Evolutionary conservation across 2,888 invertebrate genomes (phyloP).

Genomic region (Plemyria rubiginata): DNA sequence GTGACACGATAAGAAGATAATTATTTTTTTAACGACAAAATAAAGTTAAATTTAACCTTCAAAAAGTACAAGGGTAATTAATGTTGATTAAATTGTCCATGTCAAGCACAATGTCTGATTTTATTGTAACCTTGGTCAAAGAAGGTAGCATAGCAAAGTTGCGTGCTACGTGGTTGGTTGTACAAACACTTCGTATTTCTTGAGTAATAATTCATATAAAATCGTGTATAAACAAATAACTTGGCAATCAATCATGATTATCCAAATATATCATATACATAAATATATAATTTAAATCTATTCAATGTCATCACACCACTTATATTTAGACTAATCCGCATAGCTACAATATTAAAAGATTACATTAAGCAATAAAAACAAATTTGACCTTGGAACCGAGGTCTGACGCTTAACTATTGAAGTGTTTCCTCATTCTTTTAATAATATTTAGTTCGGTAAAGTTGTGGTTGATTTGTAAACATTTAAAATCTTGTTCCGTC

Average conservation of each 20-base stretch:
- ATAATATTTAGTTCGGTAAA: background rate
- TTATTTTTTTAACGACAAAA: background rate
- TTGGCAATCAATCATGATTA: conserved; percentile 1
- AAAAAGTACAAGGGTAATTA: background rate
- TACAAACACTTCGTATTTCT: background rate
- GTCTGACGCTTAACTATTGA: background rate
- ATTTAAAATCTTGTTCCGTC: no score
- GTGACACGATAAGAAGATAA: no score
- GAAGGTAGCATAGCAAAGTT: background rate
- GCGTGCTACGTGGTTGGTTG: background rate
- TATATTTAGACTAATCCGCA: background rate
- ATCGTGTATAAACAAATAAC: background rate
- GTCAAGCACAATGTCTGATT: background rate
- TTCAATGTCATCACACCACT: background rate
- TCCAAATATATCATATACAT: background rate
- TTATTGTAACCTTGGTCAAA: background rate
- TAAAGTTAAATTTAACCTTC: background rate
- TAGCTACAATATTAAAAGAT: background rate
- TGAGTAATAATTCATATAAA: background rate
- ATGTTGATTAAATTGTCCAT: background rate
- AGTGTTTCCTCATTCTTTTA: no score
- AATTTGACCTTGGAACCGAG: conserved; percentile 16
- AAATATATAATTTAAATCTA: background rate
- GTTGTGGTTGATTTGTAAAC: background rate
- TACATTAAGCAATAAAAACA: conserved; percentile 8